Percentiles rank a stretch among this genome's conserved stretches.
Evolutionary conservation across 2,888 invertebrate species (phyloP).

Genomic region (Polia nebulosa): DNA sequence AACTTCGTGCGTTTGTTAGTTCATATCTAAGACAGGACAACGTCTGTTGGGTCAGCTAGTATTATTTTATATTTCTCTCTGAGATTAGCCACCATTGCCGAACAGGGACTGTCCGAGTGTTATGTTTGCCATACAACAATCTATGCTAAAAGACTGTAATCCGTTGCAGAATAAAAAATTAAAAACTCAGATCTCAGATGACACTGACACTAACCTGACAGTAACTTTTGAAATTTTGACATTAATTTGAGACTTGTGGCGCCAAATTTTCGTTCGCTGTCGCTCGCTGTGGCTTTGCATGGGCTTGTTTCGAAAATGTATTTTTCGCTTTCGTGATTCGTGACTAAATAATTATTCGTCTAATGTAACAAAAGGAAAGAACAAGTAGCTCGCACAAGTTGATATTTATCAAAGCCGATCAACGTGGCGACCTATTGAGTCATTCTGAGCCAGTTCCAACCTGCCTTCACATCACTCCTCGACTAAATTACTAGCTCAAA

Average conservation of each 20-base stretch:
- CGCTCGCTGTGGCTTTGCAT: no score
- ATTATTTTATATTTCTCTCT: background rate
- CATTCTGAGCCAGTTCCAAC: constrained; percentile 2
- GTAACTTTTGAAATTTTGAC: background rate
- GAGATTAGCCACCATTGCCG: background rate
- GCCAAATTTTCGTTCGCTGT: constrained; percentile 6
- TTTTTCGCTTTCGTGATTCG: background rate
- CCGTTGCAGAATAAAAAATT: background rate
- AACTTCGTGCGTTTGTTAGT: no score
- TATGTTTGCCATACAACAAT: background rate
- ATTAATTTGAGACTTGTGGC: constrained; percentile 27
- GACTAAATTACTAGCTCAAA: background rate
- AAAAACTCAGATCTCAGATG: no score
- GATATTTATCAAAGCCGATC: background rate
- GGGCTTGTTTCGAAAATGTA: background rate
- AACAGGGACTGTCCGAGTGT: no score
- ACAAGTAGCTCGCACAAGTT: background rate
- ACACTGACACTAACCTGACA: background rate
- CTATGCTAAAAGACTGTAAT: constrained; percentile 13
- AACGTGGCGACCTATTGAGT: background rate
- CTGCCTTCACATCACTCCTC: background rate
- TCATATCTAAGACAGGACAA: no score
- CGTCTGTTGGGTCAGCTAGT: no score
- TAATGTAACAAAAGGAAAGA: background rate
- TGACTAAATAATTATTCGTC: background rate